Conservation (phyloP, 2,888 invertebrate genomes). For the Hartigia nigra region DNA sequence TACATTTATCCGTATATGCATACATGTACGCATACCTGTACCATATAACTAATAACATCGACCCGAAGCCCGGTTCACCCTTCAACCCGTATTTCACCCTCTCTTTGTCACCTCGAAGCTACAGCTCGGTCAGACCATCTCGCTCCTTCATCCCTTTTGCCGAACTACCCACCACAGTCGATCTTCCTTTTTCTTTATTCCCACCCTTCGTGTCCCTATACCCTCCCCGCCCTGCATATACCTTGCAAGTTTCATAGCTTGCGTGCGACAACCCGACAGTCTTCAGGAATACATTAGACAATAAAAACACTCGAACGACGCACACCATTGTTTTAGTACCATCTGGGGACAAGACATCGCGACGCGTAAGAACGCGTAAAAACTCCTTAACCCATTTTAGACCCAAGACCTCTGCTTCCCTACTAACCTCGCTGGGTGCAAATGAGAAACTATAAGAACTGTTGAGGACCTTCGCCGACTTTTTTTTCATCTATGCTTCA, state of each 20-base stretch:
- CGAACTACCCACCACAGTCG: constrained; percentile 11
- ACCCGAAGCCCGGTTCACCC: constrained; percentile 33
- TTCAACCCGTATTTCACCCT: constrained; percentile 1
- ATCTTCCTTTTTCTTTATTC: background rate
- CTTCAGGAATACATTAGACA: background rate
- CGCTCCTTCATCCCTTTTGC: constrained; percentile 2
- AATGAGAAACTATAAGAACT: background rate
- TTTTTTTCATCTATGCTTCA: background rate
- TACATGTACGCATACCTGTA: constrained; percentile 8
- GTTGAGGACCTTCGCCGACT: background rate
- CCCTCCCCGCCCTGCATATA: background rate
- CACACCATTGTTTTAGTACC: background rate
- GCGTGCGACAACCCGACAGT: background rate
- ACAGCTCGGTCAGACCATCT: constrained; percentile 8
- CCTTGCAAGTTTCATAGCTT: background rate
- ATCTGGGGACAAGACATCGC: background rate
- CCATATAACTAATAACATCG: constrained; percentile 43
- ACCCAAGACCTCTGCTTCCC: background rate
- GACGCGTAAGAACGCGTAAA: background rate
- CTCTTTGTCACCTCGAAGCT: constrained; percentile 3
- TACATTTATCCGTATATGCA: constrained; percentile 20
- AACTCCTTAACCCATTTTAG: background rate
- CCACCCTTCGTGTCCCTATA: background rate
- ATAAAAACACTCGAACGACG: background rate
- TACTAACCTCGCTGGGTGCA: background rate